Evolutionary conservation across 2,113 vertebrate species (phyloP).

Genomic region (Fregetta grallaria): DNA sequence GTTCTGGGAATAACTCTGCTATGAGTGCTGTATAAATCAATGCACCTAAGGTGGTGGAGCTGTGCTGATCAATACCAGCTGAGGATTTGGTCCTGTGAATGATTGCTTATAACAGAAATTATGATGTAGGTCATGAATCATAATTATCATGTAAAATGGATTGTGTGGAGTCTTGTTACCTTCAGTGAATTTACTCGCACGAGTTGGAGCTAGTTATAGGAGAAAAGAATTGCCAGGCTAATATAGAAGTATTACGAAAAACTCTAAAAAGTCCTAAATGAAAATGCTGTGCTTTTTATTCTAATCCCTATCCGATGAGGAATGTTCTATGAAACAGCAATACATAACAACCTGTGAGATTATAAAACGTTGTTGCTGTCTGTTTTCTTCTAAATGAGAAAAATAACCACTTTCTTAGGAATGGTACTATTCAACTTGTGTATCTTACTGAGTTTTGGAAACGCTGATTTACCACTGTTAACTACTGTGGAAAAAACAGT

Average conservation of each 20-base stretch:
- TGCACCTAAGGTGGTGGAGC: not conserved
- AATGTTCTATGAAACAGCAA: not conserved
- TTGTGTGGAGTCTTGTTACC: not conserved
- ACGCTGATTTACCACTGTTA: not conserved
- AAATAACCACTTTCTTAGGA: not conserved
- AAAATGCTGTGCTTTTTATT: not conserved
- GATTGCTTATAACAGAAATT: not conserved
- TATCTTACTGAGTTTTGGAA: not conserved
- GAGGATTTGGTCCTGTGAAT: not conserved
- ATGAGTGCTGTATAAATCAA: slow-evolving; percentile 15
- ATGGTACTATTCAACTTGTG: not conserved
- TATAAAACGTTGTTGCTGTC: not conserved
- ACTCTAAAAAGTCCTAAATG: not conserved
- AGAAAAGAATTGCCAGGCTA: not conserved
- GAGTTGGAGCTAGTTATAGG: not conserved
- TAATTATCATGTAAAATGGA: not conserved
- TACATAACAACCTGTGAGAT: not conserved
- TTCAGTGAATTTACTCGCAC: not conserved
- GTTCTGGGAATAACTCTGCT: not conserved
- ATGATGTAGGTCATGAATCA: not conserved
- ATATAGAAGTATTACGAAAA: not conserved
- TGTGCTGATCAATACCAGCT: slow-evolving; percentile 37
- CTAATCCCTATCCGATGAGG: not conserved
- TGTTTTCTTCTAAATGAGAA: not conserved
- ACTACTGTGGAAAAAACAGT: not conserved